Evolutionary conservation across 2,797 vertebrate genomes (phyloP).

Genomic region (Danio tinwini): DNA sequence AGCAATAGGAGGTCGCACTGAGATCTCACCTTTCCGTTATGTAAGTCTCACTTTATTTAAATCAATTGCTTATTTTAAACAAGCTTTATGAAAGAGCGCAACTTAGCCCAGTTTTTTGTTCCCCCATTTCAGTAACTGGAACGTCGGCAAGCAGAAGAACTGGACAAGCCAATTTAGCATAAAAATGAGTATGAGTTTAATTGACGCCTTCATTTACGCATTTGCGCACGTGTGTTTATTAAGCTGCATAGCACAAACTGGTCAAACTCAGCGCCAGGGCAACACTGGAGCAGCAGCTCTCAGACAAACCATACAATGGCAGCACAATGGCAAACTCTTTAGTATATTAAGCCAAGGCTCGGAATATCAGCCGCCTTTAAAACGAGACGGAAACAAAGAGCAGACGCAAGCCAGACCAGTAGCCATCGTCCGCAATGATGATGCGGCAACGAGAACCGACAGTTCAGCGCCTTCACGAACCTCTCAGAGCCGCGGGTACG

Average conservation of each 20-base stretch:
- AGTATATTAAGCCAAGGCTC: slow-evolving; percentile 91
- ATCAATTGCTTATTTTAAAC: slow-evolving; percentile 12
- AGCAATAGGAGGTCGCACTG: slow-evolving; percentile 76
- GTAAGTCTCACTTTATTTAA: slow-evolving; percentile 57
- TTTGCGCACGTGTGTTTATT: slow-evolving; percentile 75
- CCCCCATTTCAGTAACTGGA: slow-evolving; percentile 23
- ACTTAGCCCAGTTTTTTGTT: slow-evolving; percentile 26
- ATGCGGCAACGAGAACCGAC: slow-evolving; percentile 55
- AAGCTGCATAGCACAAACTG: slow-evolving; percentile 77
- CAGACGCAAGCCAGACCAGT: slow-evolving; percentile 71
- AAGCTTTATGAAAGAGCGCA: slow-evolving; percentile 47
- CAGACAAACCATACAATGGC: slow-evolving; percentile 90
- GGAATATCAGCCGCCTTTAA: slow-evolving; percentile 86
- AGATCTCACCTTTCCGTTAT: slow-evolving; percentile 60
- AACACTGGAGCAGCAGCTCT: slow-evolving; percentile 75
- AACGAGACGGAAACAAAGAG: slow-evolving; percentile 73
- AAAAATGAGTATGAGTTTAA: slow-evolving; percentile 71
- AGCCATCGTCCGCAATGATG: slow-evolving; percentile 75
- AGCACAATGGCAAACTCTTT: slow-evolving; percentile 92
- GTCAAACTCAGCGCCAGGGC: slow-evolving; percentile 74
- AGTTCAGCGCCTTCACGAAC: slow-evolving; percentile 55
- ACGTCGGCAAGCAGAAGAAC: slow-evolving; percentile 17
- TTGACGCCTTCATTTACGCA: slow-evolving; percentile 72
- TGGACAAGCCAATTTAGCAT: slow-evolving; percentile 22
- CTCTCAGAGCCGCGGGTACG: slow-evolving; percentile 47